Evolutionary conservation across 92 coral and sea anemone species (phyloP), one percentile per base, ranked within the genome.

Genomic region (Palythoa grandiflora): DNA sequence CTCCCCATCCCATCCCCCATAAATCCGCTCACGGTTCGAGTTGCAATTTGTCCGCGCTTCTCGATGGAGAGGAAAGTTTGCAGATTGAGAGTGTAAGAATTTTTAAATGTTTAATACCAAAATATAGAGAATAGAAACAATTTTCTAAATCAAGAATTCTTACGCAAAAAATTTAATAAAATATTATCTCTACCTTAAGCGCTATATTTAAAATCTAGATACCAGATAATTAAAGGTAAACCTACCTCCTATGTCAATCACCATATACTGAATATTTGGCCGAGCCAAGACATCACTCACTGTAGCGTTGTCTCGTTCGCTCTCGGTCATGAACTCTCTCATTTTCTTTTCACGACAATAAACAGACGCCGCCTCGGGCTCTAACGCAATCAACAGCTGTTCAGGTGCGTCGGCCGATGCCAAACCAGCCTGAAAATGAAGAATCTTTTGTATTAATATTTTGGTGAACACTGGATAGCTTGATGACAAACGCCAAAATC

Each of bases 301-400:
- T 6, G 91, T 61, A 9, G 73, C 77, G 52, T 28, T 57, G n/a
- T 68, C 74, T 38, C 39, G 68, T 9, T 11, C 54, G n/a, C 70
- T 55, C 70, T 86, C 61, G 14, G 65, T 48, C 38, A 89, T 84
- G 47, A 80, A 89, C 11, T 89, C 88, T 65, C 91, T 83, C 12
- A 89, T 75, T 36, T 89, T 86, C 76, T 61, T 83, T 59, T 90
- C 92, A 14, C 91, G 92, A 38, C 95, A 92, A 75, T 89, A 92
- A 20, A 92, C 72, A 2, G 93, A 88, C 2, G 95, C 95, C 20
- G 95, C 93, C 59, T 92, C 95, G 8, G 95, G 95, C 51, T 92
- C 95, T 2, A 92, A 83, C 1, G 95, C 95, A 15, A 92, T 92
- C 63, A 92, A 60, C 38, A 92, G 83, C 80, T 91, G 89, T 71